Percentiles rank a stretch among this genome's conserved stretches.
Evolutionary conservation across 1,140 invertebrate genomes (phyloP).

Genomic region (Mamestra configurata): DNA sequence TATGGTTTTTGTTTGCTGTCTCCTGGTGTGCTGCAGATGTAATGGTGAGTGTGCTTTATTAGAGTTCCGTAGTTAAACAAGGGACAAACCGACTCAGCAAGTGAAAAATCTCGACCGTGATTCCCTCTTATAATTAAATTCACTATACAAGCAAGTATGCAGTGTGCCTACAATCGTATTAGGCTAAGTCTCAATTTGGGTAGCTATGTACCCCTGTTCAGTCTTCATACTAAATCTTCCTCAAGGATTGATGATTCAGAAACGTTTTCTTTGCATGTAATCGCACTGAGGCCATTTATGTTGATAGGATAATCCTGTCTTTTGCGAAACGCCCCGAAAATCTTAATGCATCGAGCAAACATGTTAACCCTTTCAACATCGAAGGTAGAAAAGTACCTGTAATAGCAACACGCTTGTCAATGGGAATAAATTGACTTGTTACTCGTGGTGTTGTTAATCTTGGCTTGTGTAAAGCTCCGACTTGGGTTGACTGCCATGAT

Average conservation of each 20-base stretch:
- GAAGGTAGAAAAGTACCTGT: not conserved
- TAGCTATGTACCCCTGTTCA: not conserved
- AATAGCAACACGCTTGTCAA: not conserved
- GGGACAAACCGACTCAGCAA: too few species aligned
- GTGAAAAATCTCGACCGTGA: too few species aligned
- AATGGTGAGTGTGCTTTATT: too few species aligned
- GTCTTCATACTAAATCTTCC: not conserved
- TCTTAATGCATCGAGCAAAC: constrained; percentile 4
- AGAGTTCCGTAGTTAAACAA: too few species aligned
- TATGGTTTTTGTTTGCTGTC: too few species aligned
- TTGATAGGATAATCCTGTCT: not conserved
- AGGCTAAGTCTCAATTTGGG: not conserved
- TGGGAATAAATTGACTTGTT: not conserved
- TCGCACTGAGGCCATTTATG: not conserved
- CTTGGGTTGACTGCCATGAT: too few species aligned
- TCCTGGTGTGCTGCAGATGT: too few species aligned
- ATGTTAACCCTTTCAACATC: not conserved
- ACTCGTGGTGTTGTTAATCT: not conserved
- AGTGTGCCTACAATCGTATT: too few species aligned
- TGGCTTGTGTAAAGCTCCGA: too few species aligned
- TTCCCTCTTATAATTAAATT: too few species aligned
- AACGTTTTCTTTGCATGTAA: not conserved
- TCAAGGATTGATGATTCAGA: not conserved
- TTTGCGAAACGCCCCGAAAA: not conserved
- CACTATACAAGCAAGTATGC: too few species aligned